These are phyloP conservation scores for Gonocerus acuteangulatus DNA, from an alignment of 2,888 invertebrate species.

Conservation along the genomic window DNA sequence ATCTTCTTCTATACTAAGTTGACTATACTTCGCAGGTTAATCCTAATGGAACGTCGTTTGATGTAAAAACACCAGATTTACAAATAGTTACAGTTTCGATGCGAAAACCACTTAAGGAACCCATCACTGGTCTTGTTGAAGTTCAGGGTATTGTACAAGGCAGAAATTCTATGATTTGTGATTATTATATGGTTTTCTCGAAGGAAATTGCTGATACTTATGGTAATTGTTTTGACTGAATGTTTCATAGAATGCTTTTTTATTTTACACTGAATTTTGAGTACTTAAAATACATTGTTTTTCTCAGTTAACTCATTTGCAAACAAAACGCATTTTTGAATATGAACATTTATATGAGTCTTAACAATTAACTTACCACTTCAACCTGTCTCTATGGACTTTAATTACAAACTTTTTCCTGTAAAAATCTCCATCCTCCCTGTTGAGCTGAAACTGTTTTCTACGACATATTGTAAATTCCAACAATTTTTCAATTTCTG, in stretches of 20 bases:
- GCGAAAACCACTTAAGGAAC: constrained; percentile 31
- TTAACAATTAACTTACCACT: no score
- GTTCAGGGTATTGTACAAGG: constrained; percentile 36
- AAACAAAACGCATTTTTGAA: no score
- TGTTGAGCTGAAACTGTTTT: no score
- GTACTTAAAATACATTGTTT: no score
- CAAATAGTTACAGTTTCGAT: constrained; percentile 32
- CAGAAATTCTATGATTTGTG: constrained; percentile 32
- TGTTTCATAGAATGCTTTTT: background rate
- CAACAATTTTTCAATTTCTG: no score
- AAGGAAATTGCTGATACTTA: constrained; percentile 30
- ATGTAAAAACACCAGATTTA: constrained; percentile 33
- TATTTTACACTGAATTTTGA: background rate
- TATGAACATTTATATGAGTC: no score
- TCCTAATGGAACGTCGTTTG: constrained; percentile 33
- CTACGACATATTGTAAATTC: no score
- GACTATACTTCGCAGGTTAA: no score
- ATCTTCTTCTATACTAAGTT: background rate
- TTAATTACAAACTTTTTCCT: no score
- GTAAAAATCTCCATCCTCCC: no score
- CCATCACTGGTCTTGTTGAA: constrained; percentile 34
- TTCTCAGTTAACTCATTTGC: no score
- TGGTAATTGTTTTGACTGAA: constrained; percentile 28
- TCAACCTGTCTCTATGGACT: no score
- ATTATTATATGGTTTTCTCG: constrained; percentile 34